Percentiles rank a stretch among this genome's conserved stretches.
These are phyloP conservation scores for Patagioenas fasciata DNA, from an alignment of 2,113 vertebrate species.

Conservation along the genomic window DNA sequence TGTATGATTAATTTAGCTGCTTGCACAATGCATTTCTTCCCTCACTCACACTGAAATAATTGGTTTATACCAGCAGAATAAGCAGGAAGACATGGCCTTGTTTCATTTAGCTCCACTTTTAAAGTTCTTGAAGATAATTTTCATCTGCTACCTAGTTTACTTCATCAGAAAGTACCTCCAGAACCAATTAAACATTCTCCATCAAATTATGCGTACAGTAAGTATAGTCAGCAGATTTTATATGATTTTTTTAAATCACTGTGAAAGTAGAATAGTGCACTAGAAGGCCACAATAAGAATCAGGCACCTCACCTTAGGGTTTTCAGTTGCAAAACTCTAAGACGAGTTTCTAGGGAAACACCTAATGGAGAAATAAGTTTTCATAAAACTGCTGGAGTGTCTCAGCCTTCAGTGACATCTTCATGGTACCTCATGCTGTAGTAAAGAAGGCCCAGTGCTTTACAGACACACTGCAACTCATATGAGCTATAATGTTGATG, in stretches of 20 bases:
- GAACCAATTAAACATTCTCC: not conserved
- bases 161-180: not conserved
- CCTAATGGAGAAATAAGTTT: not conserved
- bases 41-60: not conserved
- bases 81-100: not conserved
- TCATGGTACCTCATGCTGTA: not conserved
- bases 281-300: not conserved
- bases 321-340: not conserved
- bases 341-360: not conserved
- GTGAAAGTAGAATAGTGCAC: not conserved
- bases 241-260: not conserved
- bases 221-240: not conserved
- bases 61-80: not conserved
- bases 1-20: not conserved
- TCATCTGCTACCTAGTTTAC: not conserved
- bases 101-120: not conserved
- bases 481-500: not conserved
- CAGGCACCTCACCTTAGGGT: not conserved
- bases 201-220: fast-evolving
- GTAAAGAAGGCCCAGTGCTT: not conserved
- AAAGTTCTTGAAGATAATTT: not conserved
- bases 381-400: not conserved
- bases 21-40: not conserved
- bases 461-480: not conserved
- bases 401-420: not conserved